phyloP scores from a whole-genome alignment of 2,797 vertebrate species.

The Brachyrhaphis roseni region DNA sequence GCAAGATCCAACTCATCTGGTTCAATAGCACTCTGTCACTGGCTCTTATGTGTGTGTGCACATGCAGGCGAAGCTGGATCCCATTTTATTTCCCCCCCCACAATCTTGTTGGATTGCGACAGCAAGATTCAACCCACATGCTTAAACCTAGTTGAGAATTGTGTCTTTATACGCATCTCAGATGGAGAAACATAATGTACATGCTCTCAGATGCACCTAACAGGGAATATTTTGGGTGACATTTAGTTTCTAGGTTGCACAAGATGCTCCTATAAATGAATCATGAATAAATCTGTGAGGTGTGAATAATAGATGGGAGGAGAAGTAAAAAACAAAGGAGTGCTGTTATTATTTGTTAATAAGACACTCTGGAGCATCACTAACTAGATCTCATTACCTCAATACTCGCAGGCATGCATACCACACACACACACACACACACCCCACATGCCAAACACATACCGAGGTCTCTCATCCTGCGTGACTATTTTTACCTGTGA shows the following conservation, averaged over 20 bases:
- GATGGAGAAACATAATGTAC: conserved; percentile 17
- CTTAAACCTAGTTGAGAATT: not conserved
- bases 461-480: conserved; percentile 58
- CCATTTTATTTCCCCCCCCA: not conserved
- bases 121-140: not conserved
- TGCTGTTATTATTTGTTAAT: conserved; percentile 84
- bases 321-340: conserved; percentile 81
- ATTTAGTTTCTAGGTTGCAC: conserved; percentile 81
- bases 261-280: conserved; percentile 83
- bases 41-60: conserved; percentile 24
- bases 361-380: conserved; percentile 78
- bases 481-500: conserved; percentile 78
- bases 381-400: conserved; percentile 77
- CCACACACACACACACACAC: conserved; percentile 22
- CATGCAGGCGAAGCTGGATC: conserved; percentile 19
- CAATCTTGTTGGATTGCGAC: conserved; percentile 13
- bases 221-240: conserved; percentile 76
- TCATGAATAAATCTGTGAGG: conserved; percentile 83
- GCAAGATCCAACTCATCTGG: conserved; percentile 62
- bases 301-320: conserved; percentile 83
- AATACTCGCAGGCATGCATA: conserved; percentile 49
- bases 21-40: conserved; percentile 61
- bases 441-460: conserved; percentile 58
- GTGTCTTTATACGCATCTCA: conserved; percentile 7
- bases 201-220: conserved; percentile 43